phyloP scores from a whole-genome alignment of 2,113 vertebrate genomes.

The Carollia perspicillata region DNA sequence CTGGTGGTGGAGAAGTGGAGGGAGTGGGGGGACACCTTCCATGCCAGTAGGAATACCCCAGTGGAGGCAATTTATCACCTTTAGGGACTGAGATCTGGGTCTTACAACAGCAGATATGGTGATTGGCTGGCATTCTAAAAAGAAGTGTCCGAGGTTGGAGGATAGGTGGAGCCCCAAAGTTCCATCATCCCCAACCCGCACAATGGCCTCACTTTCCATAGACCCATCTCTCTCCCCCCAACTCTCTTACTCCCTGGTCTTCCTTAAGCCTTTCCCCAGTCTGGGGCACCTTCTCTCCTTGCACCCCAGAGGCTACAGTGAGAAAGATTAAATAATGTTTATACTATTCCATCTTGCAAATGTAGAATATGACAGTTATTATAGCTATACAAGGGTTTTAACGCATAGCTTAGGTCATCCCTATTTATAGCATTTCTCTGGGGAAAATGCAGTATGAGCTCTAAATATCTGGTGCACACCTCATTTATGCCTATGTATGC shows the following conservation, averaged over 20 bases:
- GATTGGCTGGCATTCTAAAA: not conserved
- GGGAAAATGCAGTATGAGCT: not conserved
- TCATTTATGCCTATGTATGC: not conserved
- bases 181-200: not conserved
- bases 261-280: not conserved
- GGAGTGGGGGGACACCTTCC: not conserved
- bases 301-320: not conserved
- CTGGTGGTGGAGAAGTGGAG: not conserved
- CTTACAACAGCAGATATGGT: not conserved
- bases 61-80: not conserved
- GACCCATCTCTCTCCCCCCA: not conserved
- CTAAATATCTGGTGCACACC: not conserved
- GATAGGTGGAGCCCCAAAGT: not conserved
- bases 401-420: not conserved
- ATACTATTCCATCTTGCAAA: not conserved
- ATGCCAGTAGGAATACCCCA: not conserved
- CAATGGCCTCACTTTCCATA: not conserved
- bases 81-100: not conserved
- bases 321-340: not conserved
- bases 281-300: not conserved
- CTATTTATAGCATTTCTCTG: not conserved
- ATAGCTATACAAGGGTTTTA: not conserved
- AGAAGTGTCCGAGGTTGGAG: not conserved
- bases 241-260: not conserved
- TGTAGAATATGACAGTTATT: not conserved